Conservation (phyloP, 2,888 invertebrate genomes). For the Clistopyga incitator region DNA sequence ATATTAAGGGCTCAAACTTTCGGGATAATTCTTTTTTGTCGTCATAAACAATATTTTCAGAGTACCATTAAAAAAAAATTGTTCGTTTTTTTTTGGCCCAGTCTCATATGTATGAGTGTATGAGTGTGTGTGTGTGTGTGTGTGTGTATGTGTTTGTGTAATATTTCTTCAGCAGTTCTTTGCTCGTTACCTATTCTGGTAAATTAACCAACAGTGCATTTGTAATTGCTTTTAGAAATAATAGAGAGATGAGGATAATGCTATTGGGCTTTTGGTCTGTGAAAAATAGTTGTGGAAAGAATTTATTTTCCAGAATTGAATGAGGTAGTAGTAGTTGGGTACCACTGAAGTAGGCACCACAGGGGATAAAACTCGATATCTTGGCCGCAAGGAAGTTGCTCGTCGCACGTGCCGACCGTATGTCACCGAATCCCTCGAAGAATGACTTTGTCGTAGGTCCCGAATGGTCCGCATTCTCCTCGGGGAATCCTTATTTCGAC, state of each 20-base stretch:
- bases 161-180: background rate
- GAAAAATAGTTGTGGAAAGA: too few species aligned
- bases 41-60: too few species aligned
- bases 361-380: conserved; percentile 39
- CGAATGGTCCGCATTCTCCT: conserved; percentile 18
- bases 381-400: conserved; percentile 68
- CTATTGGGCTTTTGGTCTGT: too few species aligned
- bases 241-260: background rate
- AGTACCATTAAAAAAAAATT: too few species aligned
- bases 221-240: background rate
- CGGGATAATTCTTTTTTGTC: too few species aligned
- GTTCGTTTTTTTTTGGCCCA: too few species aligned
- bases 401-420: conserved; percentile 78
- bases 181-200: background rate
- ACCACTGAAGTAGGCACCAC: conserved; percentile 4
- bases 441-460: conserved; percentile 63
- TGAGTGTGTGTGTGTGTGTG: too few species aligned
- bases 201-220: background rate
- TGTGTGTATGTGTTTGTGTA: too few species aligned
- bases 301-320: background rate
- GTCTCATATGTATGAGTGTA: too few species aligned
- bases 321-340: conserved; percentile 26
- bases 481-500: conserved; percentile 2
- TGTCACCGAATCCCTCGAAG: conserved; percentile 71
- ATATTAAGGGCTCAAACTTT: too few species aligned